Evolutionary conservation across 2,797 vertebrate genomes (phyloP), one percentile per base, ranked within the genome.

Genomic region (Mormyrus proboscirostris): DNA sequence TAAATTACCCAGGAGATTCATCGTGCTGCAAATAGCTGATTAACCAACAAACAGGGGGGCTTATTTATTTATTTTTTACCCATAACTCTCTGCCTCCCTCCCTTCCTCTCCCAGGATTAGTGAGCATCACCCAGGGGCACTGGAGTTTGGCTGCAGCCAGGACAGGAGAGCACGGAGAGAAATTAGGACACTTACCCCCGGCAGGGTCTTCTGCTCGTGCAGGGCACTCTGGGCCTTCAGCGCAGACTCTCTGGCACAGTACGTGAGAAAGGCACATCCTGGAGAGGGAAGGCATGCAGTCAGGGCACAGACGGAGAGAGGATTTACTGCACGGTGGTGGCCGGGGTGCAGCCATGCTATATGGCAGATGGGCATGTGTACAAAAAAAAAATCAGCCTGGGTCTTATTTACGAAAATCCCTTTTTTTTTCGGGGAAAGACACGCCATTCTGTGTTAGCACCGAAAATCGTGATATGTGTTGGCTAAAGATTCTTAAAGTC

Each of bases 221-320:
- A 96, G 95, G 93, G 96, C 96, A 92, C 95, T 96, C 95, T 96
- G 96, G 94, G 96, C 96, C 95, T 96, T 96, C 95, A 96, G 95
- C 91, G 96, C 96, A 92, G 96, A 96, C 93, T 96, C 96, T 95
- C 96, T 96, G 94, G 96, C 96, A 95, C 96, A 96, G 95, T 96
- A 96, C 94, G 96, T 96, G 94, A 96, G 96, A 96, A 96, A 96
- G 96, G 96, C 96, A 96, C 96, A 96, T 96, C 96, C 96, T 96
- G 90, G 41, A 92, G 90, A 89, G 53, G 76, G 88, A 44, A 91
- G 90, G 82, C 90, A 94, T 85, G 94, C 90, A 94, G 59, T 90
- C 92, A 84, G 73, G 90, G 50, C 22, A 89, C 88, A 92, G 82
- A 76, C 47, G 62, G 76, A 50, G 41, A 59, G 33, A 90, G 85